Base-by-base conservation (phyloP, 2,888 invertebrate species). In the Drosophila peninsularis region DNA sequence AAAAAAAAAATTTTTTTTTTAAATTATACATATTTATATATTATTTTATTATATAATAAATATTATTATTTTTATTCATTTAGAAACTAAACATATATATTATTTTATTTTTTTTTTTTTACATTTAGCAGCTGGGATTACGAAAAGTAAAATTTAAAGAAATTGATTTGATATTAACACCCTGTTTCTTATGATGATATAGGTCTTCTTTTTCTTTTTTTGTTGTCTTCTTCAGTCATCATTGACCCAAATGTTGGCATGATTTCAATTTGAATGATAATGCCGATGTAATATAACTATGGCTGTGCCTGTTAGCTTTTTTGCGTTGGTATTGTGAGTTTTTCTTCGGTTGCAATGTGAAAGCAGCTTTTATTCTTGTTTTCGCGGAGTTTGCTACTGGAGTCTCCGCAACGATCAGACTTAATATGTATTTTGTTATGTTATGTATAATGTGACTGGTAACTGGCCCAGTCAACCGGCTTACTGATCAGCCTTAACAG, bases 301-400 rank as follows among this genome's bases (percentile, higher is more conserved):
- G 17, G 13, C 11, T 42, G 41, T 37, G 14, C 7, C 3, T 49
- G 36, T 41, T 34, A n/a, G 14, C 13, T 69, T 53, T 53, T 37
- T 44, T 36, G 19, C 42, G 32, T 34, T 54, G 34, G 41, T 58
- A 54, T 27, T 45, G 53, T 63, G n/a, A 21, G 24, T 49, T 24
- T 62, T 60, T 57, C 50, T 57, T 36, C 17, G 19, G 24, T 44
- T 54, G 41, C 52, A 45, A 72, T 76, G 76, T 77, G 76, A 76
- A 76, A 76, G 73, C 78, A 49, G 61, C 32, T 66, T 61, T 47
- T 71, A 67, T 76, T 75, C 67, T 71, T 47, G 42, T 55, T 57
- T 67, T 62, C 45, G 27, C 58, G 17, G 32, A 34, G 49, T 50
- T 58, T 52, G 13, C 34, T 1, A 5, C 19, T 49, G 6, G n/a